These are phyloP conservation scores for Chymomyza amoena DNA, from an alignment of 2,888 invertebrate species.

Conservation along the genomic window DNA sequence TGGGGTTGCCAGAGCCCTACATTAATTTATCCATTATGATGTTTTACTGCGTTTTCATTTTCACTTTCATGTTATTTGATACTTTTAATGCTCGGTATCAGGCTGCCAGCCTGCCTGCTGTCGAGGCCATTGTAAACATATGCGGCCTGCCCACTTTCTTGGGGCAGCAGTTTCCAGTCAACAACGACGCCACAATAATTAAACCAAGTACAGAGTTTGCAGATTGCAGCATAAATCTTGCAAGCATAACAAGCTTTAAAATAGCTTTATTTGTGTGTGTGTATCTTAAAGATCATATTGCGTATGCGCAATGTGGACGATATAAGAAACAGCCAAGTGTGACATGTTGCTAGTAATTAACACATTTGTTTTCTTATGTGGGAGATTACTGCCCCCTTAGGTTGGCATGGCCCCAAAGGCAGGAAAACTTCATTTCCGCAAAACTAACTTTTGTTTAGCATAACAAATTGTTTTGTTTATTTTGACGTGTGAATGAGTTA, in stretches of 20 bases:
- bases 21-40: constrained; percentile 66
- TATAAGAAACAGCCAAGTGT: not conserved
- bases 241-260: constrained; percentile 40
- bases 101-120: constrained; percentile 20
- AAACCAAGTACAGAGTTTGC: constrained; percentile 55
- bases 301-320: constrained; percentile 19
- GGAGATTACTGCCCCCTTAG: not conserved
- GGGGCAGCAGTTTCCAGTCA: constrained; percentile 31
- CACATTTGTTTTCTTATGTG: constrained; percentile 46
- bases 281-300: not conserved
- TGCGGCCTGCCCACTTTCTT: constrained; percentile 49
- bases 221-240: constrained; percentile 44
- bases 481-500: not conserved
- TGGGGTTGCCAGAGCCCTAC: constrained; percentile 32
- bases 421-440: constrained; percentile 72
- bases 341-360: constrained; percentile 52
- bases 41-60: constrained; percentile 58
- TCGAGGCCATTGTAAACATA: constrained; percentile 58
- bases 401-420: constrained; percentile 37
- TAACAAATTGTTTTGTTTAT: constrained; percentile 72
- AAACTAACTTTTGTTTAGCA: constrained; percentile 72
- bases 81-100: constrained; percentile 37
- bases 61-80: constrained; percentile 67
- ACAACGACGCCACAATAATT: constrained; percentile 43
- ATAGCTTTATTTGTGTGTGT: constrained; percentile 1